Base-by-base conservation (phyloP, 2,888 invertebrate genomes). In the Carcina quercana region DNA sequence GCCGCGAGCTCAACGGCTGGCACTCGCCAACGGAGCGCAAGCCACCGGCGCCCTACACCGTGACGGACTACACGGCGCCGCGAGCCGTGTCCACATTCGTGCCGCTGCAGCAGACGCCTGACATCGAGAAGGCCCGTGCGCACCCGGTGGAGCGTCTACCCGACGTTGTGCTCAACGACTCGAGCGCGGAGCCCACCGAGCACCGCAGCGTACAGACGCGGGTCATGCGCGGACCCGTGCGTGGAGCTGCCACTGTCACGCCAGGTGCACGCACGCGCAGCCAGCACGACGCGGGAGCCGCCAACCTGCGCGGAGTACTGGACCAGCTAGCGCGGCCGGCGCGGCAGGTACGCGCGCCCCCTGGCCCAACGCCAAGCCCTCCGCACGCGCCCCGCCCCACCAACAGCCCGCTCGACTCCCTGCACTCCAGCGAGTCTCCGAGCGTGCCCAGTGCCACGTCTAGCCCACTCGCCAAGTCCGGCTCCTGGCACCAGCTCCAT, bases 401-500 rank as follows among this genome's bases (percentile, higher is more conserved):
- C 34, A 86, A 85, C 35, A 27, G 90, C 56, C 55, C 53, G 60
- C 61, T 22, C 22, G 10, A 74, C 50, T 72, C 76, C 13, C 47
- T 67, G 32, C 45, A 59, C 30, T 72, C 78, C 14, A 67, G 65
- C 42, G 75, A 66, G 36, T 72, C 74, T 15, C 45, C 58, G 25
- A n/a, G n/a, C n/a, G n/a, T n/a, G n/a, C 58, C 56, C 32, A 68
- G 68, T 58, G 40, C 59, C 41, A 64, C 55, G 48, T 57, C 49
- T 38, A 66, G 58, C 47, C 65, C 59, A 27, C 66, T 63, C 46
- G 62, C 52, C 49, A 91, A 92, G 62, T 92, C 92, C 5, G 93
- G 93, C 60, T 92, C 93, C 3, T 94, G 93, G 93, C 91, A 92
- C 59, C 91, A 92, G 54, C 82, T 93, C 38, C 86, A 86, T 84